Evolutionary conservation across 2,113 vertebrate species (phyloP), one percentile per base, ranked within the genome.

Genomic region (Scomber colias): DNA sequence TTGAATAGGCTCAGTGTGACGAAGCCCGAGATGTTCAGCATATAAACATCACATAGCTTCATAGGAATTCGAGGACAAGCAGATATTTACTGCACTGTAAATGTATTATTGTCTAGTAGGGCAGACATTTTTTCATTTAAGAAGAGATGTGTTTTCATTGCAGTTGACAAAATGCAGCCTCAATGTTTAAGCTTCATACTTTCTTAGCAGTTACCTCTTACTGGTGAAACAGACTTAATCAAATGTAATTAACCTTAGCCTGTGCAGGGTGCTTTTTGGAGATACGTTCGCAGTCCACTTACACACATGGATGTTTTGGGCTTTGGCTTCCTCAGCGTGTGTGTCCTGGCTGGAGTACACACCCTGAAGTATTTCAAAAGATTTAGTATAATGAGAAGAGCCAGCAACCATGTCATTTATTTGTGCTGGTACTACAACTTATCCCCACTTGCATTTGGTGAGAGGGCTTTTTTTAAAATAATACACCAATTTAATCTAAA

Each of bases 361-460:
- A 60, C 53, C 46, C 56, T 19, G 11, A 70, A 67, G 16, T 68
- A 16, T 21, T 64, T 69, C 1, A 71, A 78, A 50, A 64, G 72
- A 77, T 65, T 65, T 79, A 56, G 73, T 69, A 74, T 53, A 15
- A 81, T 76, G 73, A 75, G 85, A 45, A 59, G 13, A 73, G 63
- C 82, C 70, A 12, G 63, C 76, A 79, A 63, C 48, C 76, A 54
- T 67, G 44, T 51, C 6, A 7, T 74, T 80, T 70, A 63, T 61
- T 61, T 71, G 70, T 71, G 27, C 51, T 35, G 24, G 21, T 79
- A 24, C 77, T 5, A 17, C 17, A 61, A 67, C 62, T 44, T 68
- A 60, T 79, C 61, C 11, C 14, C 13, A 68, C 60, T 54, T 19
- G 45, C 61, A 48, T 3, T 27, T 16, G 35, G 60, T 5, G 65